Percentiles rank a stretch among this genome's conserved stretches.
Evolutionary conservation across 1,140 invertebrate species (phyloP).

Genomic region (Neodiprion lecontei): DNA sequence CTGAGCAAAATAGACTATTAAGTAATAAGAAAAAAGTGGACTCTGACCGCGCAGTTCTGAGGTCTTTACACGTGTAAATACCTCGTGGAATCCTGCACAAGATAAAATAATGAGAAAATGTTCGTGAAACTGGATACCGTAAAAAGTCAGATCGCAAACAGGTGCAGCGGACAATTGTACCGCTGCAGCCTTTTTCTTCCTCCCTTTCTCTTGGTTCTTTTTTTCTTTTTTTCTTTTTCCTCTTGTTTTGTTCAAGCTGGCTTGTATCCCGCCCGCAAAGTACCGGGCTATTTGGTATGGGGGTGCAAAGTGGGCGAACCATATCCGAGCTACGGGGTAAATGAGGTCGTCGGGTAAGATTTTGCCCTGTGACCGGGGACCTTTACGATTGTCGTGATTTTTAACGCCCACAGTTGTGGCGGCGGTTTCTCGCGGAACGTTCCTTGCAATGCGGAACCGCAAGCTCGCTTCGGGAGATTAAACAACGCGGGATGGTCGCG

Average conservation of each 20-base stretch:
- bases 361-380: neutral
- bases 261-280: neutral
- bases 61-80: too few relatives aligned
- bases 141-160: neutral
- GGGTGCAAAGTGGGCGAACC: neutral
- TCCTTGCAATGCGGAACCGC: neutral
- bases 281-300: neutral
- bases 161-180: neutral
- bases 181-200: neutral
- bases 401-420: neutral
- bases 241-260: neutral
- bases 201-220: too few relatives aligned
- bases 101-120: neutral
- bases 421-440: neutral
- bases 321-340: neutral
- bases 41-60: too few relatives aligned
- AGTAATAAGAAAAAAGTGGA: too few relatives aligned
- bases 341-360: neutral
- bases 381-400: slow-evolving; percentile 4
- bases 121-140: neutral
- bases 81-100: too few relatives aligned
- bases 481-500: neutral
- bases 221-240: too few relatives aligned
- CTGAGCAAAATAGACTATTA: too few relatives aligned
- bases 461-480: neutral